Evolutionary conservation across 2,113 vertebrate genomes (phyloP), one percentile per base, ranked within the genome.

Genomic region (Probosciger aterrimus): DNA sequence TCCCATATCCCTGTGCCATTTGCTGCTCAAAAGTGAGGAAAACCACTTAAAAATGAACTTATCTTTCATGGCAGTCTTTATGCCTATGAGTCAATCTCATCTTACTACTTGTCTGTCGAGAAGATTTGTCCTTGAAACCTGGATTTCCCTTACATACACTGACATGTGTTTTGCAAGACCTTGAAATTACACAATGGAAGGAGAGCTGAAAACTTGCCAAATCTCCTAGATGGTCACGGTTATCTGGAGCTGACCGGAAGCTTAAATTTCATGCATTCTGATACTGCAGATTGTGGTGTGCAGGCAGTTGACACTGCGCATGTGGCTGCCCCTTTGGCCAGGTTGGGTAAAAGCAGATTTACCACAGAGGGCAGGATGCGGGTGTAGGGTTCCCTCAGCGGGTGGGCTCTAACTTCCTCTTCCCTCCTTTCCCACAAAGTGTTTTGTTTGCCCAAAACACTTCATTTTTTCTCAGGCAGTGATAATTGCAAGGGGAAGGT

Each of bases 21-120:
- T 88, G 77, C 93, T 93, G 43, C 69, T 92, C 69, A 95, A 95
- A 93, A 77, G 24, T 39, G 44, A 86, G 64, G 64, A 88, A 77
- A 84, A 93, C 46, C 35, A 62, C 82, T 86, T 75, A 17, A 82
- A 96, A 95, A 19, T 2, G 9, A 84, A 94, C 46, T 93, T 90
- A 30, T 78, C 46, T 84, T 68, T 83, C 47, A 41, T 7, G 11
- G 25, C 65, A 94, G 62, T 57, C 74, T 87, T 88, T 67, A 67
- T 93, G 84, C 71, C 64, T 93, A 5, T 91, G 93, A 96, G n/a
- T 78, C 85, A 93, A 71, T 88, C 78, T 95, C 62, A 75, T 96
- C 33, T 88, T 85, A 65, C 80, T 88, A 7, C n/a, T 86, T 30
- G 41, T 79, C 65, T 96, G 70, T 92, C 1, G 0, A 59, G 68